These are phyloP conservation scores for Anastatus disparis DNA, from an alignment of 1,140 invertebrate genomes.

Conservation along the genomic window DNA sequence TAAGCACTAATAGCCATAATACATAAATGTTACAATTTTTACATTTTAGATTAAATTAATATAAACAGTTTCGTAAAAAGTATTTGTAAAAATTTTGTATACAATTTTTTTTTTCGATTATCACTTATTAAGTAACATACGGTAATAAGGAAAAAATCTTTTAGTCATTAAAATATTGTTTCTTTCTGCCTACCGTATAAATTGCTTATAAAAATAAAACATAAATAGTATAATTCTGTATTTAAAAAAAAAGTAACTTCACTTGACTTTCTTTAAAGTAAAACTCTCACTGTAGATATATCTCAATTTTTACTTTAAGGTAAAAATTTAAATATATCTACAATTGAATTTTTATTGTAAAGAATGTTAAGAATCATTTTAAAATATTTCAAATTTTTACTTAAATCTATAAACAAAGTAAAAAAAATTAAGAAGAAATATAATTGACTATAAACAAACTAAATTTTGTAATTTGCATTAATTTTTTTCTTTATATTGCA, in stretches of 20 bases:
- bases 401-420: neutral
- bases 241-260: neutral
- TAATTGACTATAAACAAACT: neutral
- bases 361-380: neutral
- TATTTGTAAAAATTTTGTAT: neutral
- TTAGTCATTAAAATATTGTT: no score
- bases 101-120: conserved; percentile 3
- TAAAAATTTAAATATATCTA: neutral
- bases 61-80: no score
- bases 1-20: no score
- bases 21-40: no score
- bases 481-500: conserved; percentile 17
- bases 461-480: conserved; percentile 30
- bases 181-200: neutral
- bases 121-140: neutral
- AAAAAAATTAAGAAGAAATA: neutral
- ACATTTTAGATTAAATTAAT: no score
- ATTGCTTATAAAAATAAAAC: neutral
- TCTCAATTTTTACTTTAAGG: neutral
- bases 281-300: neutral
- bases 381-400: neutral
- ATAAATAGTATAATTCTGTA: neutral
- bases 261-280: neutral
- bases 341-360: neutral
- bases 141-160: neutral